phyloP scores from a whole-genome alignment of 2,888 invertebrate species.

The Megaustenia siamemsis region DNA sequence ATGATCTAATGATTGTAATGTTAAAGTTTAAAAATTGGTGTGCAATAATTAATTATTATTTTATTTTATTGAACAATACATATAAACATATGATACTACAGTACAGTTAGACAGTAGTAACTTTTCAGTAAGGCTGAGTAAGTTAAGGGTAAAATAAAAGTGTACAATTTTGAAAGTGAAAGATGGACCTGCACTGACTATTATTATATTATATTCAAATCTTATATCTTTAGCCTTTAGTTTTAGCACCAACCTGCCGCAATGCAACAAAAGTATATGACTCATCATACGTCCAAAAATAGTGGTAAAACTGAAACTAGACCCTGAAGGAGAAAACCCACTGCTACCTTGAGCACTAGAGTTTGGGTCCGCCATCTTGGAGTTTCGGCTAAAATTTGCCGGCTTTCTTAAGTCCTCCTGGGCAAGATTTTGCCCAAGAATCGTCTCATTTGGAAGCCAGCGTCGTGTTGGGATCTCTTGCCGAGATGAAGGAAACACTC shows the following conservation, averaged over 20 bases:
- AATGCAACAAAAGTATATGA: conserved; percentile 35
- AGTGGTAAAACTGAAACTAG: conserved; percentile 10
- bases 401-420: conserved; percentile 55
- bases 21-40: too few species aligned
- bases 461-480: conserved; percentile 57
- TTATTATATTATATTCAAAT: too few species aligned
- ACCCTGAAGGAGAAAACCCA: conserved; percentile 45
- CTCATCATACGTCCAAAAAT: conserved; percentile 44
- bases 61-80: too few species aligned
- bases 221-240: too few species aligned
- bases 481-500: conserved; percentile 31
- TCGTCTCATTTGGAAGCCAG: conserved; percentile 54
- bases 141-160: too few species aligned
- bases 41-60: too few species aligned
- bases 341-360: conserved; percentile 46
- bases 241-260: not conserved
- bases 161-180: too few species aligned
- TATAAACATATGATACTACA: too few species aligned
- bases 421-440: conserved; percentile 57
- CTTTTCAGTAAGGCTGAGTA: too few species aligned
- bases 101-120: too few species aligned
- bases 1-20: too few species aligned
- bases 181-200: too few species aligned
- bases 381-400: conserved; percentile 63
- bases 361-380: conserved; percentile 77